phyloP scores from a whole-genome alignment of 37 sponge, comb jelly and placozoan genomes.

The Cladorhizidae sp. region DNA sequence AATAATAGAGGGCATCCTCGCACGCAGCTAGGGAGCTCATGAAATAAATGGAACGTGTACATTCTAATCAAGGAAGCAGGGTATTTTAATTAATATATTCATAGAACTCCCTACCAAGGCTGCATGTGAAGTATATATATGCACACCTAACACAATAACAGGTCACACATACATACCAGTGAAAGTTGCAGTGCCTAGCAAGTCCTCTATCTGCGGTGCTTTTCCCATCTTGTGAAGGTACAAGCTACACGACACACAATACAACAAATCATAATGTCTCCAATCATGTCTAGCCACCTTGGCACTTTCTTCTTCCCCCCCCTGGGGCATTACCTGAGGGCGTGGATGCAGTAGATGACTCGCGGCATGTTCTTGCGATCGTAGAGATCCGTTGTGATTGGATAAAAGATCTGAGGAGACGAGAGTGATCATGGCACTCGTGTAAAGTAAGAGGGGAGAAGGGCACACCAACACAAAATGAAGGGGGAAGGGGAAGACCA shows the following conservation, averaged over 20 bases:
- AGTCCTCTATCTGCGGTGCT: slow-evolving; percentile 93
- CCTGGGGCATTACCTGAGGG: slow-evolving; percentile 70
- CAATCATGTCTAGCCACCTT: slow-evolving; percentile 14
- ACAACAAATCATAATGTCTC: slow-evolving; percentile 9
- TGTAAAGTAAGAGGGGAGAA: background rate
- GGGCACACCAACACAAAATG: too few relatives aligned
- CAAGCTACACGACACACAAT: slow-evolving; percentile 35
- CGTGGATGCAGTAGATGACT: slow-evolving; percentile 99
- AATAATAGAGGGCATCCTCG: too few relatives aligned
- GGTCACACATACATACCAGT: slow-evolving; percentile 70
- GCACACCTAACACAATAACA: too few relatives aligned
- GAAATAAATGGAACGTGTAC: too few relatives aligned
- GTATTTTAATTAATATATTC: too few relatives aligned
- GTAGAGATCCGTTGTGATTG: slow-evolving; percentile 96
- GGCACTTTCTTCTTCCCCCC: background rate
- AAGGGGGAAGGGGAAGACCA: too few relatives aligned
- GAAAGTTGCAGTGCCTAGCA: slow-evolving; percentile 94
- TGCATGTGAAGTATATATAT: too few relatives aligned
- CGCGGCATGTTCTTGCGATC: slow-evolving; percentile 99
- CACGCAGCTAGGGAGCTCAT: too few relatives aligned
- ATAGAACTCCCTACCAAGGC: too few relatives aligned
- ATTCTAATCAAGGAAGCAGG: too few relatives aligned
- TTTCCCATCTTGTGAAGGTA: slow-evolving; percentile 94
- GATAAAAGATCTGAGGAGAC: slow-evolving; percentile 86
- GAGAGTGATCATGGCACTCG: too few relatives aligned